Base-by-base conservation (phyloP, 2,113 vertebrate genomes). In the Caretta caretta region DNA sequence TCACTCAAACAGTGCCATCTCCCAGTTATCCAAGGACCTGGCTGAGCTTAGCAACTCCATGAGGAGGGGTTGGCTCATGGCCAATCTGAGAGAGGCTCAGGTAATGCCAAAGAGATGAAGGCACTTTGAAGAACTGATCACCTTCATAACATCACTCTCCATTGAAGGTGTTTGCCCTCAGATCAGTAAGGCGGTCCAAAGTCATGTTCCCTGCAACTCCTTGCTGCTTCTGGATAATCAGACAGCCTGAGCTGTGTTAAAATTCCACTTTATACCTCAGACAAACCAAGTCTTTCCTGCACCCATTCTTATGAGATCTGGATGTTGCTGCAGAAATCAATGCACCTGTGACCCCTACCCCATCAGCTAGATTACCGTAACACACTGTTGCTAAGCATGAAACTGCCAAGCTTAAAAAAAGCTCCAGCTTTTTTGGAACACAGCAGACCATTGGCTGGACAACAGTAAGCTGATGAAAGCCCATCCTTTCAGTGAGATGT, bases 171-270 rank as follows among this genome's bases (percentile, higher is more conserved):
- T 14, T 10, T 92, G 38, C 9, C 85, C 65, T 38, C n/a, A 20
- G 35, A 13, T 81, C 59, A 59, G 20, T 75, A n/a, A 91, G 4
- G 6, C 2, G 1, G n/a, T 22, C n/a, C 85, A 42, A 80, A 76
- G 9, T 54, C 12, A 75, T 81, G 2, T 2, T 87, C 83, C 25
- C 3, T 90, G 0, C 0, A 5, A 5, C 1, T 65, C 4, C 5
- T 2, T 0, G 0, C 14, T 20, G 4, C 4, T 11, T 50, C 2
- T 10, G 27, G 46, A 2, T 24, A 85, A 75, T 42, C 38, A 46
- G 42, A 42, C 24, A 75, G 10, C 2, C 38, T 75, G 5, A 75
- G 38, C n/a, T 75, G 72, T 1, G 42, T 1, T 16, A 11, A 57
- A 86, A 14, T 12, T 22, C 5, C 31, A 6, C 48, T 35, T 1